Percentiles rank a stretch among this genome's conserved stretches.
Conservation (phyloP, 1,140 invertebrate species). For the Philotrypesis tridentata region DNA sequence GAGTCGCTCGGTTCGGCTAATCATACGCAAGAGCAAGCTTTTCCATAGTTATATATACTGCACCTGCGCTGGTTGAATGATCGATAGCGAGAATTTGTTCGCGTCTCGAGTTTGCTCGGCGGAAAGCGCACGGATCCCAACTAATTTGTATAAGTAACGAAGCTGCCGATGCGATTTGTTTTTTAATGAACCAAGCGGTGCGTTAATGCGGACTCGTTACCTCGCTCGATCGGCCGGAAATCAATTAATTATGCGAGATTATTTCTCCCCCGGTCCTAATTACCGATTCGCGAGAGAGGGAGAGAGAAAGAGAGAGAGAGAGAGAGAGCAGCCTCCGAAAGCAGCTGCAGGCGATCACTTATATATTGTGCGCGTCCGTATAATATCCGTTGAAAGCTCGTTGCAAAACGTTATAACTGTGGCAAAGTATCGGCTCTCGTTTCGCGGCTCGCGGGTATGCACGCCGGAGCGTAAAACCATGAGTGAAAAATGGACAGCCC, state of each 20-base stretch:
- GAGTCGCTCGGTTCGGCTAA: not conserved
- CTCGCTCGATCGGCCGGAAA: not conserved
- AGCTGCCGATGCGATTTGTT: not conserved
- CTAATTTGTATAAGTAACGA: constrained; percentile 11
- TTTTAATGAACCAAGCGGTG: not conserved
- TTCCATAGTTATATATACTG: no score
- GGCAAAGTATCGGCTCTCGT: no score
- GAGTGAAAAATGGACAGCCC: not conserved
- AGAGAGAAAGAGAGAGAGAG: no score
- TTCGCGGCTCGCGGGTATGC: no score
- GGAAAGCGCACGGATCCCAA: not conserved
- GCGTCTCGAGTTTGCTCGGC: not conserved
- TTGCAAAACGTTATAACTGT: no score
- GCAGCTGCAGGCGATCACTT: no score
- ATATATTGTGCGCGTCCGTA: no score
- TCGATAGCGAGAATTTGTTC: not conserved
- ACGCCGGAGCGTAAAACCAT: not conserved
- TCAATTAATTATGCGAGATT: not conserved
- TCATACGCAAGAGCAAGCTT: not conserved
- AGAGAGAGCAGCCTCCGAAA: no score
- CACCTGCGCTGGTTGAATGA: not conserved
- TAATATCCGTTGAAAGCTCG: no score
- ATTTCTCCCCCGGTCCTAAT: not conserved
- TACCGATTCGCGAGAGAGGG: no score
- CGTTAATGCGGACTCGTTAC: not conserved